These are phyloP conservation scores for Calliopsis andreniformis DNA, from an alignment of 1,140 invertebrate species.

Conservation along the genomic window DNA sequence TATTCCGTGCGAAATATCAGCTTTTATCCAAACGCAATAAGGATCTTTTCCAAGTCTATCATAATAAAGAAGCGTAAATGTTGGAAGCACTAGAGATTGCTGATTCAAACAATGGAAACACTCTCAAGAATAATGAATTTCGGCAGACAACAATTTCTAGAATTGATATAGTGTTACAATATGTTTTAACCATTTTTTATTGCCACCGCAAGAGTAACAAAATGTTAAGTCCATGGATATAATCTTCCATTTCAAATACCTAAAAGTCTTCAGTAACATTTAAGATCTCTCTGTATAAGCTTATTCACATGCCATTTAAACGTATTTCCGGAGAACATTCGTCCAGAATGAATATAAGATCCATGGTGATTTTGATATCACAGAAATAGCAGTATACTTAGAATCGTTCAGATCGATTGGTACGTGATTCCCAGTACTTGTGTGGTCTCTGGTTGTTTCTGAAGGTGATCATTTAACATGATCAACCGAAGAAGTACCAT, in stretches of 20 bases:
- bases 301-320: background rate
- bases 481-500: background rate
- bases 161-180: slow-evolving; percentile 21
- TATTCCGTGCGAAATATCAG: background rate
- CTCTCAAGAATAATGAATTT: slow-evolving; percentile 26
- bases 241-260: slow-evolving; percentile 17
- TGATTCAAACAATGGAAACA: slow-evolving; percentile 16
- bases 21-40: background rate
- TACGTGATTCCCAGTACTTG: too few species aligned
- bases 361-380: too few species aligned
- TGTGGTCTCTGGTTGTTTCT: too few species aligned
- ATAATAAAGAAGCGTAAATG: slow-evolving; percentile 23
- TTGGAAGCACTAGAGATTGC: background rate
- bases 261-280: too few species aligned
- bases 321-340: background rate
- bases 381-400: too few species aligned
- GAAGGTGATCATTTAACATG: background rate
- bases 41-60: background rate
- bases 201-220: slow-evolving; percentile 8
- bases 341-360: too few species aligned
- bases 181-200: slow-evolving; percentile 10
- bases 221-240: too few species aligned
- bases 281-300: background rate
- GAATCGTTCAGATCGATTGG: too few species aligned
- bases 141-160: slow-evolving; percentile 18